These are phyloP conservation scores for Sebastes paucispinis DNA, from an alignment of 2,797 vertebrate species.

Conservation along the genomic window DNA sequence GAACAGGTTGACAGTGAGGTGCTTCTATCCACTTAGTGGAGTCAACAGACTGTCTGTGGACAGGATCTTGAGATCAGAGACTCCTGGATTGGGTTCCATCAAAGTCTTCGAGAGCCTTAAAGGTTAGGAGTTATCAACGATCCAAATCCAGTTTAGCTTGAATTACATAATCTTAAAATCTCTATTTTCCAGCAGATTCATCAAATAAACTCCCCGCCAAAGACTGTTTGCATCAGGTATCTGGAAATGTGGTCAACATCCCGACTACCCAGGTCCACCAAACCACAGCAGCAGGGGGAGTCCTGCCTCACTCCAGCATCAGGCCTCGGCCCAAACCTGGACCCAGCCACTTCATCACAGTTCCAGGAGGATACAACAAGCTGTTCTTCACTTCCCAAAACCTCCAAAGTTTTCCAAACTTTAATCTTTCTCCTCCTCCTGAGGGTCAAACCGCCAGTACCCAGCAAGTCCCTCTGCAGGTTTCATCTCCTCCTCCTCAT, in stretches of 20 bases:
- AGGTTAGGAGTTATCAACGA: slow-evolving; percentile 1
- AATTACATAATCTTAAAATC: not conserved
- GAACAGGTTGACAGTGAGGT: slow-evolving; percentile 78
- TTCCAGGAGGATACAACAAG: not conserved
- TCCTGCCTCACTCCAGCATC: not conserved
- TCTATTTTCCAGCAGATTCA: slow-evolving; percentile 10
- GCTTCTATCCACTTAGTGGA: slow-evolving; percentile 78
- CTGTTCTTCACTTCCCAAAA: not conserved
- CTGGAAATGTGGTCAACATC: not conserved
- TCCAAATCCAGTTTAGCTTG: not conserved
- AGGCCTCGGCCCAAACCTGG: not conserved
- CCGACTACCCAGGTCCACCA: not conserved
- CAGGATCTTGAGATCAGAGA: slow-evolving; percentile 17
- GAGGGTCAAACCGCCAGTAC: not conserved
- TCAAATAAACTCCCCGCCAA: not conserved
- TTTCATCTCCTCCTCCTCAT: not conserved
- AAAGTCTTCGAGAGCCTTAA: slow-evolving; percentile 43
- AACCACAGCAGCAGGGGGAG: not conserved
- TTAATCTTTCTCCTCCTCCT: not conserved
- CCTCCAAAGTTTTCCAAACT: not conserved
- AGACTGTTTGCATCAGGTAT: not conserved
- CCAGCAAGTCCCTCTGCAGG: not conserved
- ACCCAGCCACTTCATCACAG: not conserved
- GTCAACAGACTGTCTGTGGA: slow-evolving; percentile 58
- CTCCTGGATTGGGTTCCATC: slow-evolving; percentile 57